Evolutionary conservation across 2,113 vertebrate species (phyloP).

Genomic region (Carassius carassius): DNA sequence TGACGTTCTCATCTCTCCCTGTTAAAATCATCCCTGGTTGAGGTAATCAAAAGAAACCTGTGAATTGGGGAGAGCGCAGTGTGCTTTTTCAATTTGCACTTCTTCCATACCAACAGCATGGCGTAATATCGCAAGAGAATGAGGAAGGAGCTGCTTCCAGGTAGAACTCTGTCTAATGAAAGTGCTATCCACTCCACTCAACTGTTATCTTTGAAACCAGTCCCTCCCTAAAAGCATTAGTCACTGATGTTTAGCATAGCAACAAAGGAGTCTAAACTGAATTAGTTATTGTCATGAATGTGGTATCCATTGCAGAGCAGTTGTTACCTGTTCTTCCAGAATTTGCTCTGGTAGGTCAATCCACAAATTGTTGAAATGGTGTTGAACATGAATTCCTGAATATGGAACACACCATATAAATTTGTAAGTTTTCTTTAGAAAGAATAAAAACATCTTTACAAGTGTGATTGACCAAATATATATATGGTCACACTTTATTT

Average conservation of each 20-base stretch:
- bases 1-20: background rate
- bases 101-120: background rate
- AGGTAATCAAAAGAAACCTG: slow-evolving; percentile 8
- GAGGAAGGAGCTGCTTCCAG: background rate
- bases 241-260: background rate
- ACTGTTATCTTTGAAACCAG: background rate
- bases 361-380: background rate
- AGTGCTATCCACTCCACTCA: background rate
- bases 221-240: slow-evolving; percentile 38
- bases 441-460: no score
- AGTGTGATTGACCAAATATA: no score
- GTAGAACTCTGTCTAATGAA: background rate
- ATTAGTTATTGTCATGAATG: background rate
- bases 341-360: background rate
- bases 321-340: background rate
- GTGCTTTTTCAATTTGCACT: slow-evolving; percentile 30
- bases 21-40: background rate
- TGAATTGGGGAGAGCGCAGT: background rate
- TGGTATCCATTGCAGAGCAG: background rate
- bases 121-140: slow-evolving; percentile 15
- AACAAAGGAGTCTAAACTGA: background rate
- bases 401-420: no score
- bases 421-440: no score
- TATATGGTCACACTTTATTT: no score
- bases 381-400: no score